Evolutionary conservation across 1,140 invertebrate species (phyloP), one percentile per base, ranked within the genome.

Genomic region (Hypothenemus hampei): DNA sequence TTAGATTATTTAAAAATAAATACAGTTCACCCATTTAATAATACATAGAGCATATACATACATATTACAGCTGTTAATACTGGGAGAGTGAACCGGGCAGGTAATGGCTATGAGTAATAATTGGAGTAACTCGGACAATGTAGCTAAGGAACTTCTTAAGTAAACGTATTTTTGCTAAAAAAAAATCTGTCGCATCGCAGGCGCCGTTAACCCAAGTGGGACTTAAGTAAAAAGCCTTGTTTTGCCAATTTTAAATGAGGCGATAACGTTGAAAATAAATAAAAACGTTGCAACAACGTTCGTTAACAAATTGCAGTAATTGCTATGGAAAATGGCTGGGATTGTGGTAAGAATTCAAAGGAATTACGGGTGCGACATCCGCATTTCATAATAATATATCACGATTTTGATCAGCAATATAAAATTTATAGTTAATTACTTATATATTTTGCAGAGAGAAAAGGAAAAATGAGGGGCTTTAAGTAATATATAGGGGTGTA

Each of bases 1-100:
- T 49, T 49, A 49, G 47, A 39, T n/a, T 24, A 37, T 22, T 49
- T 49, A 49, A 49, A 49, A 49, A 49, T 39, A 49, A 49, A 49
- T 33, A 20, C 35, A 23, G 47, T 49, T 49, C 33, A 49, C 47
- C 47, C 24, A 49, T 49, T 49, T 39, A 49, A 49, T 49, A 49
- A 24, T 49, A 19, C 39, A 49, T 33, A 19, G 35, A n/a, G n/a
- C n/a, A n/a, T n/a, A n/a, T n/a, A n/a, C n/a, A n/a, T n/a, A n/a
- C n/a, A 22, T 49, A 23, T 39, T 37, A 49, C 47, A 49, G 47
- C 47, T 49, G 47, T 36, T 49, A 49, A 39, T 11, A n/a, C n/a
- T n/a, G 16, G 21, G 47, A 22, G 37, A 36, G 35, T 20, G 33
- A 21, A 18, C 23, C 39, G 33, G 13, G 39, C 11, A 15, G 26